phyloP scores from a whole-genome alignment of 2,797 vertebrate genomes.

The Sphenodon punctatus region DNA sequence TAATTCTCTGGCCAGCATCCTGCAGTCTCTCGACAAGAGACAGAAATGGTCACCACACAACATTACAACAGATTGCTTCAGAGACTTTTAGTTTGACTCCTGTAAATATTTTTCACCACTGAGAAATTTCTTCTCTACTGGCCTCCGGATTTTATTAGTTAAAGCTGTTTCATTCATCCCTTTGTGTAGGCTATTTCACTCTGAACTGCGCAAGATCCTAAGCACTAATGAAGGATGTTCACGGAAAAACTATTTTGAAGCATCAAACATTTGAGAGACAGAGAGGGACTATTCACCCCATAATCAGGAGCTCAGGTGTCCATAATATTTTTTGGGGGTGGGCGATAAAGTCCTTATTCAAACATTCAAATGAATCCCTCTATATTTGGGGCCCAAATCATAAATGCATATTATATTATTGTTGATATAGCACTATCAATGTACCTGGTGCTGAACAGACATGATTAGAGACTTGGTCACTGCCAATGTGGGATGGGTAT shows the following conservation, averaged over 20 bases:
- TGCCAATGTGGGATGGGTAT: too few species aligned
- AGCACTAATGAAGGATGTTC: not conserved
- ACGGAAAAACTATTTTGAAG: not conserved
- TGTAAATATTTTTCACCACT: not conserved
- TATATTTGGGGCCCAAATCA: too few species aligned
- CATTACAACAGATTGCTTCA: constrained; percentile 17
- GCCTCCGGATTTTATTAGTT: not conserved
- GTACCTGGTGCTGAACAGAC: too few species aligned
- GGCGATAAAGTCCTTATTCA: too few species aligned
- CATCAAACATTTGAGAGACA: not conserved
- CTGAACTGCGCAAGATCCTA: not conserved
- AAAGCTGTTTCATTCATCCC: not conserved
- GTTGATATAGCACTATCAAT: too few species aligned
- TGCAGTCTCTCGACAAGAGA: too few species aligned
- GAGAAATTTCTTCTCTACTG: not conserved
- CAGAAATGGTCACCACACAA: not conserved
- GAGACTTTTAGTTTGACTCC: not conserved
- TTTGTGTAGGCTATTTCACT: not conserved
- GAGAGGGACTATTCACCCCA: not conserved
- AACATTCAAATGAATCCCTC: too few species aligned
- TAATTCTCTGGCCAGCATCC: constrained; percentile 12
- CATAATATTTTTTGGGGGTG: not conserved
- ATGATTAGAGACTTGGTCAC: too few species aligned
- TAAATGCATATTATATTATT: too few species aligned
- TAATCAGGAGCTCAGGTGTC: not conserved